These are phyloP conservation scores for Halcyon malimbica DNA, from an alignment of 2,113 vertebrate genomes.

Conservation along the genomic window DNA sequence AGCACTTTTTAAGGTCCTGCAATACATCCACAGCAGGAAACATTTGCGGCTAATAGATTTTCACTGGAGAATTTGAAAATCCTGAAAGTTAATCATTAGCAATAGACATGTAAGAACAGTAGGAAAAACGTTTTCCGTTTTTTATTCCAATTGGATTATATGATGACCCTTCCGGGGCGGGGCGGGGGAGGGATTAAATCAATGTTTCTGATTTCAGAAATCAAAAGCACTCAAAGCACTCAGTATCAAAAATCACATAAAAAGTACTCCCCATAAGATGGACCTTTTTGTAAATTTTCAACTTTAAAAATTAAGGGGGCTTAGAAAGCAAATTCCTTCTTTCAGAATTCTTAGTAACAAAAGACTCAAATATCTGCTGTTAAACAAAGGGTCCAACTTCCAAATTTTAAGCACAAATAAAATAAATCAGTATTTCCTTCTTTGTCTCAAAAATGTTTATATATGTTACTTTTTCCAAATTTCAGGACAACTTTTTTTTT, in stretches of 20 bases:
- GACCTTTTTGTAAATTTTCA: neutral
- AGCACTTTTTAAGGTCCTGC: neutral
- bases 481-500: neutral
- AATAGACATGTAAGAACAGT: neutral
- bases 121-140: neutral
- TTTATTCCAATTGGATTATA: neutral
- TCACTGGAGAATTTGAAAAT: neutral
- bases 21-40: neutral
- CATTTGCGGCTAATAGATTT: neutral
- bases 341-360: neutral
- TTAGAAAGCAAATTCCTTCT: neutral
- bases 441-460: neutral
- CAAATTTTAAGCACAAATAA: neutral
- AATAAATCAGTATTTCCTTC: neutral
- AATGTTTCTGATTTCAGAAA: neutral
- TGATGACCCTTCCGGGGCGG: neutral
- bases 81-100: neutral
- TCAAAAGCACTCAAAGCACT: neutral
- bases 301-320: neutral
- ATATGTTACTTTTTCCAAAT: neutral
- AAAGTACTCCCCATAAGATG: neutral
- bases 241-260: rapidly evolving
- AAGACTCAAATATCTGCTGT: neutral
- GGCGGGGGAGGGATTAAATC: no score
- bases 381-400: neutral